Percentiles rank a stretch among this genome's conserved stretches.
These are phyloP conservation scores for Larimichthys crocea DNA, from an alignment of 2,113 vertebrate species.

Conservation along the genomic window DNA sequence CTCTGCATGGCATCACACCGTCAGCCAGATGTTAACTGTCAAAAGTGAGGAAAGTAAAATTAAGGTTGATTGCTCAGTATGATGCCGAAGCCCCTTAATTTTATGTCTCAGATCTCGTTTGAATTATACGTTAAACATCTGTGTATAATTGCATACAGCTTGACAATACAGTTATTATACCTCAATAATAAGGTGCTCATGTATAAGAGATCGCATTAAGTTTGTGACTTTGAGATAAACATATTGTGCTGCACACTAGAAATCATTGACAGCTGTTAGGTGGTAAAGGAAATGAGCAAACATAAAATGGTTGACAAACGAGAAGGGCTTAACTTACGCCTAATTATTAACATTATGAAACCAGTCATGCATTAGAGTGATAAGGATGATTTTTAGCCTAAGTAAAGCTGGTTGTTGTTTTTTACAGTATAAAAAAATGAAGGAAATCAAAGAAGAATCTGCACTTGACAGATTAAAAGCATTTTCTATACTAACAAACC, in stretches of 20 bases:
- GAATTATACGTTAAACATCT: constrained; percentile 1
- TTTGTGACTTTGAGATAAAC: constrained; percentile 33
- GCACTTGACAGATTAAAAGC: constrained; percentile 1
- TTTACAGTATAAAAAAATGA: background rate
- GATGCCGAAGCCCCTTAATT: constrained; percentile 37
- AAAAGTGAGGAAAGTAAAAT: constrained; percentile 37
- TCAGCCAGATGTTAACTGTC: constrained; percentile 48
- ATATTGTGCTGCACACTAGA: background rate
- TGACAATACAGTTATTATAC: background rate
- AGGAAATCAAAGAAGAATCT: background rate
- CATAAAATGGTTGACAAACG: background rate
- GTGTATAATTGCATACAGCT: constrained; percentile 7
- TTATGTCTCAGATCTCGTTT: background rate
- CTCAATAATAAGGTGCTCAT: background rate
- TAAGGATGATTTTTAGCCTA: background rate
- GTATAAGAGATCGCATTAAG: constrained; percentile 1
- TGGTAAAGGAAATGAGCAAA: constrained; percentile 1
- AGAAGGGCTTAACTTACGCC: background rate
- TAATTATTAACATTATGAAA: background rate
- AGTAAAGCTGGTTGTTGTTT: background rate
- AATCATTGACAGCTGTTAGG: constrained; percentile 3
- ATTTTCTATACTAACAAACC: background rate
- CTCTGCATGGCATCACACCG: background rate
- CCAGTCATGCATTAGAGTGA: background rate
- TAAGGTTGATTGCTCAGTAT: constrained; percentile 54